Evolutionary conservation across 2,888 invertebrate genomes (phyloP).

Genomic region (Pogonocherus hispidulus): DNA sequence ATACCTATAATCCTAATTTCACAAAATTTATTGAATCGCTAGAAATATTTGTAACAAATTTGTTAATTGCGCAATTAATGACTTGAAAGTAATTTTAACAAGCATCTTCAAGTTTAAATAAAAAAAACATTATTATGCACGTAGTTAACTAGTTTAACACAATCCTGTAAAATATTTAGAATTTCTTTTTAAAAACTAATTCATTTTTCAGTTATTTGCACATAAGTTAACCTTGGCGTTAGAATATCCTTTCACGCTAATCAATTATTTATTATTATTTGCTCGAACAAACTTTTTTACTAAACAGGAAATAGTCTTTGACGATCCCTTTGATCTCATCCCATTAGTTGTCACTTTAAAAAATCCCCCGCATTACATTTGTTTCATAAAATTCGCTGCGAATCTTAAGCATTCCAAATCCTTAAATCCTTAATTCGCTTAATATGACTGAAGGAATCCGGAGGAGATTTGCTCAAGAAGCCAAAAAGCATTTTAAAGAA

Average conservation of each 20-base stretch:
- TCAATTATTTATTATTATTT: constrained; percentile 18
- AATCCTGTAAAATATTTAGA: too few species aligned
- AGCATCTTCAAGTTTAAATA: too few species aligned
- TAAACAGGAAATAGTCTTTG: constrained; percentile 23
- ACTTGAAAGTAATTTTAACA: too few species aligned
- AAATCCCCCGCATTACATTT: constrained; percentile 48
- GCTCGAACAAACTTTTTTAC: constrained; percentile 16
- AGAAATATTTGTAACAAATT: too few species aligned
- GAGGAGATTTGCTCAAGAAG: constrained; percentile 63
- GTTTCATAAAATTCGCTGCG: constrained; percentile 46
- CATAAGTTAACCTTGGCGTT: background rate
- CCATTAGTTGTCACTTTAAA: constrained; percentile 41
- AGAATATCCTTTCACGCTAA: background rate
- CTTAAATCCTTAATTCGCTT: constrained; percentile 57
- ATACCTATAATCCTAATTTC: too few species aligned
- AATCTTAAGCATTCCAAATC: constrained; percentile 45
- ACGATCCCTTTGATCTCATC: constrained; percentile 35
- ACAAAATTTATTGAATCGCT: too few species aligned
- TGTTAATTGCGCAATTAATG: too few species aligned
- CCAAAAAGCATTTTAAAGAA: constrained; percentile 64
- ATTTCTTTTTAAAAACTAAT: too few species aligned
- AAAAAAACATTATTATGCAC: too few species aligned
- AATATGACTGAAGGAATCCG: constrained; percentile 56
- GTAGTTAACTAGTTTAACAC: too few species aligned
- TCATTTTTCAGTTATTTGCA: background rate